These are phyloP conservation scores for Eupeodes latifasciatus DNA, from an alignment of 2,888 invertebrate genomes.

Conservation along the genomic window DNA sequence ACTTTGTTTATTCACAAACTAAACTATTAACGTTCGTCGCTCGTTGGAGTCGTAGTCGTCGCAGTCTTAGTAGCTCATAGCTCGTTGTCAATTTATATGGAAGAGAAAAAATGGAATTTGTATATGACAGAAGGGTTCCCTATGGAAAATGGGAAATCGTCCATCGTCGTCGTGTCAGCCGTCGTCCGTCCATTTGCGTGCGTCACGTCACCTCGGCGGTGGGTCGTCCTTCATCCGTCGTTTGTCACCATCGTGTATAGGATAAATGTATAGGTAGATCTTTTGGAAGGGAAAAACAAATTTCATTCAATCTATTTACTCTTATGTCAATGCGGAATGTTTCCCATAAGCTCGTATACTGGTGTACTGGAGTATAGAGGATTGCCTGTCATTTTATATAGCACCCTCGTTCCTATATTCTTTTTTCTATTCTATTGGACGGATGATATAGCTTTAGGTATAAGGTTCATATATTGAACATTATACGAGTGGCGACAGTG, in stretches of 20 bases:
- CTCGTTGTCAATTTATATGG: not conserved
- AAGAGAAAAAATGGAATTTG: slow-evolving; percentile 3
- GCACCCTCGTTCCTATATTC: not conserved
- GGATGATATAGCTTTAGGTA: not conserved
- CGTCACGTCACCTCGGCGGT: not conserved
- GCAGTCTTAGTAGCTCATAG: no score
- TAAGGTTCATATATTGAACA: no score
- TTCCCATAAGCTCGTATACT: not conserved
- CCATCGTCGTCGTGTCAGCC: not conserved
- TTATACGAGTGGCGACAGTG: slow-evolving; percentile 20
- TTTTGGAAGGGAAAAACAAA: slow-evolving; percentile 30
- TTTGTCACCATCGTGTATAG: not conserved
- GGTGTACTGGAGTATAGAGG: not conserved
- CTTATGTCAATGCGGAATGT: slow-evolving; percentile 58
- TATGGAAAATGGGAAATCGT: slow-evolving; percentile 30
- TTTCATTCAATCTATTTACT: slow-evolving; percentile 51
- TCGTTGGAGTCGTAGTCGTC: no score
- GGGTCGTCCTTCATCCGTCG: not conserved
- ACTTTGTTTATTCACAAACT: slow-evolving; percentile 30
- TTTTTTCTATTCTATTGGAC: not conserved
- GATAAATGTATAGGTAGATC: not conserved
- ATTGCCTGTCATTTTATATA: slow-evolving; percentile 22
- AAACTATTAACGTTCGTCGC: slow-evolving; percentile 56
- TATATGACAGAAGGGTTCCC: slow-evolving; percentile 38
- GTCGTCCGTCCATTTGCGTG: slow-evolving; percentile 7